Conservation (phyloP, 2,797 vertebrate species). For the Stomatorhinus walkeri region DNA sequence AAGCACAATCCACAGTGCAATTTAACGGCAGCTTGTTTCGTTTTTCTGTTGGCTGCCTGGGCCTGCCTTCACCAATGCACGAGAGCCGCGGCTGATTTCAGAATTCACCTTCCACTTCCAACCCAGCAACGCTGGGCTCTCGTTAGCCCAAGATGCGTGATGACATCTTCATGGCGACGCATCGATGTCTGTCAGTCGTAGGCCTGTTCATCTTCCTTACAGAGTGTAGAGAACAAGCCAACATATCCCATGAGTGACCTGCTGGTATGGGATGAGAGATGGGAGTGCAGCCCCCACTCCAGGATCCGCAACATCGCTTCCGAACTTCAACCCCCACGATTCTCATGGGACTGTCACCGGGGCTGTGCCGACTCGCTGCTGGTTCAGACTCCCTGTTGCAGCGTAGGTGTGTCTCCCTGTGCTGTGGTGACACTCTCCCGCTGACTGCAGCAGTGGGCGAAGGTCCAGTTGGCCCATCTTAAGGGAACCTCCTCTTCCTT, state of each 20-base stretch:
- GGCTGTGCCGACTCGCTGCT: not conserved
- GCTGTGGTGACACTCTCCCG: not conserved
- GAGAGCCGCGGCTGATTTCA: not conserved
- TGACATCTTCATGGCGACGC: not conserved
- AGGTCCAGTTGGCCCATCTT: not conserved
- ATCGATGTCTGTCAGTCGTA: not conserved
- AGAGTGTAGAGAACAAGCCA: not conserved
- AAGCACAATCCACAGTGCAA: not conserved
- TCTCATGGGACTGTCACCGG: not conserved
- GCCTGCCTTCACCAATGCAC: no score
- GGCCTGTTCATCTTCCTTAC: not conserved
- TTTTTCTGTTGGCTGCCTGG: not conserved
- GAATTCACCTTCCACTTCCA: not conserved
- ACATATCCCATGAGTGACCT: not conserved
- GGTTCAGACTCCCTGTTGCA: not conserved
- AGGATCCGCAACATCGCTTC: not conserved
- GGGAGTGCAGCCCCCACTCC: not conserved
- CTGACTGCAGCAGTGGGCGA: not conserved
- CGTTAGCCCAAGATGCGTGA: not conserved
- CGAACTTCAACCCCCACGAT: not conserved
- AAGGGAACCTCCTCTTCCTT: not conserved
- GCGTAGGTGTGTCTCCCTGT: not conserved
- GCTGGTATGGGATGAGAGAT: not conserved
- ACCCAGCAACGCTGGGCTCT: not conserved
- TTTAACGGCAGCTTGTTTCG: not conserved